phyloP scores from a whole-genome alignment of 2,888 invertebrate genomes.

The Thymelicus sylvestris region DNA sequence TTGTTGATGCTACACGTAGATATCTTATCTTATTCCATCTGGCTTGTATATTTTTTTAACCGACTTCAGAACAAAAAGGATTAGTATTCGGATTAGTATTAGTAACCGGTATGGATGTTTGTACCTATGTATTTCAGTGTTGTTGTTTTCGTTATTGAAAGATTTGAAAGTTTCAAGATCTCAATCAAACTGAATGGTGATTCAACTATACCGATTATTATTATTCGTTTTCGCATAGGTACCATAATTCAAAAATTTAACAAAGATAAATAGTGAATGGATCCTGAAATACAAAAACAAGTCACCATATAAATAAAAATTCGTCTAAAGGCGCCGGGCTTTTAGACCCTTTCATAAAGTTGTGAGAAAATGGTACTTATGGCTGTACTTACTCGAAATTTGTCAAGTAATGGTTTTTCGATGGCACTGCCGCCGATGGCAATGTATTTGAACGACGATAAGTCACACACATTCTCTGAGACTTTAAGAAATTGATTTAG shows the following conservation, averaged over 20 bases:
- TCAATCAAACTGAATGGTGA: too few relatives aligned
- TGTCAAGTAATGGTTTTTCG: constrained; percentile 57
- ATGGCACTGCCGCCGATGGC: constrained; percentile 60
- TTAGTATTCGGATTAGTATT: too few relatives aligned
- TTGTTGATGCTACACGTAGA: neutral
- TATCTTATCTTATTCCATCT: too few relatives aligned
- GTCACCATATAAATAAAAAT: neutral
- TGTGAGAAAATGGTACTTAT: constrained; percentile 27
- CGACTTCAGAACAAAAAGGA: too few relatives aligned
- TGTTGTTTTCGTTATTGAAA: too few relatives aligned
- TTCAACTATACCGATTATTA: too few relatives aligned
- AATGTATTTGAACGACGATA: constrained; percentile 63
- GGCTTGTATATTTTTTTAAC: too few relatives aligned
- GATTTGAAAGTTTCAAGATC: too few relatives aligned
- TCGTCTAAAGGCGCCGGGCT: constrained; percentile 2
- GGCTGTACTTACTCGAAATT: constrained; percentile 58
- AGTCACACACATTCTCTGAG: constrained; percentile 61
- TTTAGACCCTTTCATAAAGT: constrained; percentile 20
- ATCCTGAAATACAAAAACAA: constrained; percentile 46
- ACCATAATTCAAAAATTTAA: constrained; percentile 49
- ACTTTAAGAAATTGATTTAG: constrained; percentile 59
- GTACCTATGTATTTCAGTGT: too few relatives aligned
- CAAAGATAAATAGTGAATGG: constrained; percentile 52
- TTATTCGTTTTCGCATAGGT: too few relatives aligned
- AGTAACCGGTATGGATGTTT: too few relatives aligned